A percentile compares a stretch with the other conserved stretches of the same genome.
Evolutionary conservation across 2,888 invertebrate species (phyloP).

Genomic region (Aplocera efformata): DNA sequence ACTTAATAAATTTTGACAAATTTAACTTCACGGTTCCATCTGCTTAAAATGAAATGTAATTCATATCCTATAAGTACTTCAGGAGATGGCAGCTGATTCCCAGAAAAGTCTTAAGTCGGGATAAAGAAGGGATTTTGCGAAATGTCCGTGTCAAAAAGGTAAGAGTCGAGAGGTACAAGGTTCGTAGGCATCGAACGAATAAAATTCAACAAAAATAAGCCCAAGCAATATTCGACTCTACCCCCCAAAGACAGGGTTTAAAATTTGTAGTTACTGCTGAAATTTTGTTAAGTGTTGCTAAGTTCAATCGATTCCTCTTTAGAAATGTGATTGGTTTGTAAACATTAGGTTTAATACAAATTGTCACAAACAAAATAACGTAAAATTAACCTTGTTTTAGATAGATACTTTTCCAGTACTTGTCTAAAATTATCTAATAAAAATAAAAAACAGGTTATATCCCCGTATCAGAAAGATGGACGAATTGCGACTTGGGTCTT

Average conservation of each 20-base stretch:
- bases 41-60: neutral
- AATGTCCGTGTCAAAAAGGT: conserved; percentile 29
- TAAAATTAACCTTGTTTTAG: no score
- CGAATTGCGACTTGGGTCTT: no score
- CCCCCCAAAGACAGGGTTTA: conserved; percentile 11
- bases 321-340: conserved; percentile 24
- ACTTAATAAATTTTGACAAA: no score
- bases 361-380: conserved; percentile 17
- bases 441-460: no score
- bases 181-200: conserved; percentile 17
- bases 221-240: conserved; percentile 19
- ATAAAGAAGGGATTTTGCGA: conserved; percentile 28
- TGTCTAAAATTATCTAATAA: no score
- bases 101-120: conserved; percentile 26
- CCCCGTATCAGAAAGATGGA: no score
- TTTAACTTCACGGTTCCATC: no score
- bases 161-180: conserved; percentile 26
- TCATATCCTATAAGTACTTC: conserved; percentile 16
- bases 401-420: no score
- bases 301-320: conserved; percentile 20
- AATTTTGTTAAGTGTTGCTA: conserved; percentile 16
- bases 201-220: conserved; percentile 17
- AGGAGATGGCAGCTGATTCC: conserved; percentile 18
- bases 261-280: conserved; percentile 7
- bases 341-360: conserved; percentile 19